Evolutionary conservation across 2,888 invertebrate species (phyloP), one percentile per base, ranked within the genome.

Genomic region (Clostera curtula): DNA sequence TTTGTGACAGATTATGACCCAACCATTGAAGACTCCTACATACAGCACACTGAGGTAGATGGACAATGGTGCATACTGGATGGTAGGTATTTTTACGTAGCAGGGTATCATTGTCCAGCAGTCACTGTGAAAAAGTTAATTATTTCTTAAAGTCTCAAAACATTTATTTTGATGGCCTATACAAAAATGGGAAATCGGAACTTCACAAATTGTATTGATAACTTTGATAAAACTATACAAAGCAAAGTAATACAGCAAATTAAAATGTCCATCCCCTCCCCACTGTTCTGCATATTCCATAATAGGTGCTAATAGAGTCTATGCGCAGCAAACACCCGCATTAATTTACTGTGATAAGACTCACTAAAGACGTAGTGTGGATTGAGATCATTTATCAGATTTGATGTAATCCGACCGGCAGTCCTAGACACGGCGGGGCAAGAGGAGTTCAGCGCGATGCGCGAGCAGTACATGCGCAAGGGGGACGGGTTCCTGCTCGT

Each of bases 1-100:
- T 97, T 97, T 69, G 94, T 96, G 37, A 94, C 95, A 0, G 96
- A 96, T 72, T 97, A 97, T 59, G 97, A 97, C 77, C 97, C 97
- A 4, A 97, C 97, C 9, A 97, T 97, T 38, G 96, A 97, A 76
- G 96, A 97, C 70, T 95, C 95, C 30, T 97, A 97, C 74, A 92
- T 96, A 35, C 96, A 96, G 66, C 96, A 97, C 70, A 93, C 93
- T 0, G 95, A 96, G 71, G 93, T 97, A 15, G 96, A 97, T 60
- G 95, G 95, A 4, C 91, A 94, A 59, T 93, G 94, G 91, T 96
- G 95, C 66, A 90, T 95, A 38, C 76, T 96, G 15, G 95, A 96
- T 76, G 95, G 95, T 95, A 70, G 80, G 65, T 16, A n/a, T 1
- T 12, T 19, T 21, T 2, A 26, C 6, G 4, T 2, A 3, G 3